A percentile compares a stretch with the other conserved stretches of the same genome.
Evolutionary conservation across 2,113 vertebrate species (phyloP).

Genomic region (Nothocercus nigrocapillus): DNA sequence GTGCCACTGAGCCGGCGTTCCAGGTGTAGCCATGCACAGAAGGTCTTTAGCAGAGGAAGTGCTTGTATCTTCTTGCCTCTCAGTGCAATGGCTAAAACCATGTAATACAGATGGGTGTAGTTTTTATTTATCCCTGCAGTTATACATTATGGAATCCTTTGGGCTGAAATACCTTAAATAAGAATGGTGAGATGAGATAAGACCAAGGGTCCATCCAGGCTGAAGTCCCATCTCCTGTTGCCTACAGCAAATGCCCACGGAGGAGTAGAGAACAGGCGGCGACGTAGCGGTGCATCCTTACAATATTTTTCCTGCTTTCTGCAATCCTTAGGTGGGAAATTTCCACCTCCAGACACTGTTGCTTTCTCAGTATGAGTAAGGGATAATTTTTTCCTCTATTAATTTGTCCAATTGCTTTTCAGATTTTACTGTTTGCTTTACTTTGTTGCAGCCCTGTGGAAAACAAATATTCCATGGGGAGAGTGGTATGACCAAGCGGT

Average conservation of each 20-base stretch:
- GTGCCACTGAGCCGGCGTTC: background rate
- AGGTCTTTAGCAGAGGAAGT: background rate
- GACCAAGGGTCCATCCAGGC: background rate
- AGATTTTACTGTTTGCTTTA: background rate
- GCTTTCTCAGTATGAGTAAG: background rate
- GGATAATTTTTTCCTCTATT: background rate
- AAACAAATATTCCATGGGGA: background rate
- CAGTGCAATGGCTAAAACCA: background rate
- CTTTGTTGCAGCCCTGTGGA: background rate
- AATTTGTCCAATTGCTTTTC: background rate
- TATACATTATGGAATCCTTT: background rate
- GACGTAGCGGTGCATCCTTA: background rate
- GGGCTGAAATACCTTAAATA: background rate
- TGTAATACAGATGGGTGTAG: background rate
- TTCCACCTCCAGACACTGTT: background rate
- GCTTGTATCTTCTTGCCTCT: background rate
- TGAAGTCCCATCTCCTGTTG: fast-evolving
- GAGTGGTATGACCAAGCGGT: background rate
- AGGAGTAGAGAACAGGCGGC: background rate
- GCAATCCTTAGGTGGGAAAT: background rate
- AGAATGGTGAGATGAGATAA: background rate
- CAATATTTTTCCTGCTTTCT: background rate
- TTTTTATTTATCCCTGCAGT: background rate
- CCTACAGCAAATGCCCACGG: background rate
- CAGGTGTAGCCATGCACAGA: no score